A percentile compares a stretch with the other conserved stretches of the same genome.
These are phyloP conservation scores for Ariopsis seemanni DNA, from an alignment of 2,113 vertebrate genomes.

Conservation along the genomic window DNA sequence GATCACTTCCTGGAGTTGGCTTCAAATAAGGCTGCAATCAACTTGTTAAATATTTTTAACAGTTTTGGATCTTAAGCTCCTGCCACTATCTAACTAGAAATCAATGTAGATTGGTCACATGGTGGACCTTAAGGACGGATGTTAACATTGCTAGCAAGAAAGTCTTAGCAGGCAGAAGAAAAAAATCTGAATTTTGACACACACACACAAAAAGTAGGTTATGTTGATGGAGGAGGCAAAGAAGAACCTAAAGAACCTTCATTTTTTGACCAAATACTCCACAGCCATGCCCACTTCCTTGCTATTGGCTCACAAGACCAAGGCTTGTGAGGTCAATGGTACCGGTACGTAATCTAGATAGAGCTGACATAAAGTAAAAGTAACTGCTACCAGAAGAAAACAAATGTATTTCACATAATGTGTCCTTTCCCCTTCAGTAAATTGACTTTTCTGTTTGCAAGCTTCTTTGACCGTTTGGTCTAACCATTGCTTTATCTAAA, in stretches of 20 bases:
- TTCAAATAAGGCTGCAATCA: background rate
- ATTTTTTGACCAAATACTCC: background rate
- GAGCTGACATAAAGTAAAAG: background rate
- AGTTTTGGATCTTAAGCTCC: background rate
- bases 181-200: background rate
- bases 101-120: background rate
- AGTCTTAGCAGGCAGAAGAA: background rate
- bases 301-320: background rate
- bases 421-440: background rate
- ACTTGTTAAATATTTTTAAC: background rate
- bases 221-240: background rate
- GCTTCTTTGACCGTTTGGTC: background rate
- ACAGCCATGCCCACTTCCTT: background rate
- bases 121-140: background rate
- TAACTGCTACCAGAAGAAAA: background rate
- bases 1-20: background rate
- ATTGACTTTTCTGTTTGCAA: background rate
- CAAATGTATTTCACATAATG: background rate
- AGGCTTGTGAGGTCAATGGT: background rate
- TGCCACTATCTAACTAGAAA: background rate
- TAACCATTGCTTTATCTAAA: background rate
- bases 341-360: background rate
- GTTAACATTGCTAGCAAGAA: background rate
- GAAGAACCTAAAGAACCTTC: background rate
- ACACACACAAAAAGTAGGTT: background rate